These are phyloP conservation scores for Oreonectes daqikongensis DNA, from an alignment of 2,797 vertebrate genomes.

Conservation along the genomic window DNA sequence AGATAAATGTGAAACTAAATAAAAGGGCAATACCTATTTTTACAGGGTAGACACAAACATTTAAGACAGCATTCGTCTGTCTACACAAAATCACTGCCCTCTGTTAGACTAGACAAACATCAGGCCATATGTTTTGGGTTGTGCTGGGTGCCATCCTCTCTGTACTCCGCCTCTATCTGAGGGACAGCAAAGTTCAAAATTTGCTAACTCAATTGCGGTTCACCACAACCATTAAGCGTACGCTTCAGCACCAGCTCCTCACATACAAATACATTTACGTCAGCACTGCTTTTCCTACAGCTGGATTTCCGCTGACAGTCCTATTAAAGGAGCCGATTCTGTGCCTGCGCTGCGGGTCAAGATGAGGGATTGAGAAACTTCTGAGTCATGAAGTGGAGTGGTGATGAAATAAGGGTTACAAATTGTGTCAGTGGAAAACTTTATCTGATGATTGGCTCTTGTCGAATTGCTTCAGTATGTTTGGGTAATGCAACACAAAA, in stretches of 20 bases:
- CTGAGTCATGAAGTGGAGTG: background rate
- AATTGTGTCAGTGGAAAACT: conserved; percentile 27
- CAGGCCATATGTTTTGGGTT: conserved; percentile 44
- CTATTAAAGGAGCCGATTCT: conserved; percentile 51
- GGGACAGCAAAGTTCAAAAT: conserved; percentile 68
- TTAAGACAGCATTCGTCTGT: conserved; percentile 72
- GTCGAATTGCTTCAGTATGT: conserved; percentile 4
- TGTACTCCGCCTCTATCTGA: conserved; percentile 63
- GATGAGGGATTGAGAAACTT: conserved; percentile 33
- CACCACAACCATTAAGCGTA: conserved; percentile 65
- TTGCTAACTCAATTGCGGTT: conserved; percentile 75
- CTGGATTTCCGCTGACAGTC: conserved; percentile 57
- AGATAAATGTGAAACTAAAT: conserved; percentile 54
- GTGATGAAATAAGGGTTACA: conserved; percentile 17
- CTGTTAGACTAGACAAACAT: conserved; percentile 59
- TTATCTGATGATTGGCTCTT: conserved; percentile 5
- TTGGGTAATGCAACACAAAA: conserved; percentile 8
- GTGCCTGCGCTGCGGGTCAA: conserved; percentile 33
- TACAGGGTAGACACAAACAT: conserved; percentile 53
- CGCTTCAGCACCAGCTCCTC: conserved; percentile 67
- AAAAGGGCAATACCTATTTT: conserved; percentile 64
- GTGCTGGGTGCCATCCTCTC: conserved; percentile 61
- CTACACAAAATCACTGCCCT: conserved; percentile 70
- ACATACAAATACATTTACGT: conserved; percentile 57
- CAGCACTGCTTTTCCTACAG: conserved; percentile 23